Evolutionary conservation across 2,113 vertebrate species (phyloP).

Genomic region (Alexandromys fortis): DNA sequence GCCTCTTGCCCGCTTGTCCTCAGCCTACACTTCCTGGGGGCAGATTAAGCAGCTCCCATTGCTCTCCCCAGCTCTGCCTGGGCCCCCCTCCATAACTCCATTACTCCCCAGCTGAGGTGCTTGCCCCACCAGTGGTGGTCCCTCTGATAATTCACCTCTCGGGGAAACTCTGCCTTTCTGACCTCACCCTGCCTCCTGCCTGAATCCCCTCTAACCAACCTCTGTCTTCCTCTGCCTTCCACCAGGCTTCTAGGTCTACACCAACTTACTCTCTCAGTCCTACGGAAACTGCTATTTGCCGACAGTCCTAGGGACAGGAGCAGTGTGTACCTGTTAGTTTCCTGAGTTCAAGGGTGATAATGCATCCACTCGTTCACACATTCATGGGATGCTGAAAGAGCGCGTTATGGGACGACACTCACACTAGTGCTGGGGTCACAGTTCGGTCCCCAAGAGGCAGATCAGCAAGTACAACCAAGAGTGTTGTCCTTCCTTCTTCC

Average conservation of each 20-base stretch:
- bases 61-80: constrained; percentile 88
- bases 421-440: not conserved
- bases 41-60: constrained; percentile 94
- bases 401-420: not conserved
- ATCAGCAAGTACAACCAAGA: not conserved
- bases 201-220: not conserved
- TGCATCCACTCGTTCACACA: not conserved
- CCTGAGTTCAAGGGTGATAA: not conserved
- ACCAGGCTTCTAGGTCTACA: constrained; percentile 19
- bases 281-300: not conserved
- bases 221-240: rapidly evolving
- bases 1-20: constrained; percentile 86
- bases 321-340: not conserved
- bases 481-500: not conserved
- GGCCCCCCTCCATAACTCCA: constrained; percentile 91
- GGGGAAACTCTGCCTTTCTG: constrained; percentile 95
- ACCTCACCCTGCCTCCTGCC: constrained; percentile 83
- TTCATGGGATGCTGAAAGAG: not conserved
- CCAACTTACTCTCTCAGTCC: constrained; percentile 44
- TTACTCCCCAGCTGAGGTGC: constrained; percentile 89
- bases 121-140: constrained; percentile 87
- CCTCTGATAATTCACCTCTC: constrained; percentile 91
- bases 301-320: not conserved
- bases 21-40: constrained; percentile 90
- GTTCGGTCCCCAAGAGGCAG: not conserved